phyloP scores from a whole-genome alignment of 2,113 vertebrate genomes.

The Saimiri boliviensis region DNA sequence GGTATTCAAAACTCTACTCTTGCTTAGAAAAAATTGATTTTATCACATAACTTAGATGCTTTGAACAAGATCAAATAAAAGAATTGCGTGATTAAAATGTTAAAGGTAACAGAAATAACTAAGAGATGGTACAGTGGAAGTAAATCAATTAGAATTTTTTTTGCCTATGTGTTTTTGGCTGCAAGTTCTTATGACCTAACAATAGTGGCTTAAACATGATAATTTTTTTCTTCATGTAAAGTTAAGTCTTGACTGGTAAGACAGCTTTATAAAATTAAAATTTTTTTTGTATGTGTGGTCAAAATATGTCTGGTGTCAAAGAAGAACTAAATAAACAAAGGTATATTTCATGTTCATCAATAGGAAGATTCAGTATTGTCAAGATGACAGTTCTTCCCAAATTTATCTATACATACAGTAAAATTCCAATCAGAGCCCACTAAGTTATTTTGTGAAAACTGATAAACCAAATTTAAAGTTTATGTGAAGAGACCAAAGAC shows the following conservation, averaged over 20 bases:
- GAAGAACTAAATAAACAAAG: background rate
- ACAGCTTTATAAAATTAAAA: background rate
- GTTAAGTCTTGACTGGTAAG: background rate
- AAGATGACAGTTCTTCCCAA: background rate
- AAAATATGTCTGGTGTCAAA: background rate
- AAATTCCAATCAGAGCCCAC: background rate
- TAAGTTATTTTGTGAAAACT: background rate
- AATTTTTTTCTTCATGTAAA: background rate
- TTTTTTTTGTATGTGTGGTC: background rate
- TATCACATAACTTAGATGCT: background rate
- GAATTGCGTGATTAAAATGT: background rate
- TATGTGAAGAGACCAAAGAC: background rate
- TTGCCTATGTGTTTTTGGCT: background rate
- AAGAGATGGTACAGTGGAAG: background rate
- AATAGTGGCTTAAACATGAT: background rate
- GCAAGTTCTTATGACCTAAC: background rate
- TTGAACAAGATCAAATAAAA: background rate
- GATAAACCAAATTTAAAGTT: background rate
- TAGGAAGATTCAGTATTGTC: background rate
- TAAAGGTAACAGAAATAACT: background rate
- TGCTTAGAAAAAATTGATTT: constrained; percentile 1
- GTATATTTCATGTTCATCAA: background rate
- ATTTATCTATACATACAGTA: background rate
- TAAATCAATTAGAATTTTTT: background rate
- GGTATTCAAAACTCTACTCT: background rate